Conservation (phyloP, 1,140 invertebrate genomes). For the Cyrtorhinus lividipennis region DNA sequence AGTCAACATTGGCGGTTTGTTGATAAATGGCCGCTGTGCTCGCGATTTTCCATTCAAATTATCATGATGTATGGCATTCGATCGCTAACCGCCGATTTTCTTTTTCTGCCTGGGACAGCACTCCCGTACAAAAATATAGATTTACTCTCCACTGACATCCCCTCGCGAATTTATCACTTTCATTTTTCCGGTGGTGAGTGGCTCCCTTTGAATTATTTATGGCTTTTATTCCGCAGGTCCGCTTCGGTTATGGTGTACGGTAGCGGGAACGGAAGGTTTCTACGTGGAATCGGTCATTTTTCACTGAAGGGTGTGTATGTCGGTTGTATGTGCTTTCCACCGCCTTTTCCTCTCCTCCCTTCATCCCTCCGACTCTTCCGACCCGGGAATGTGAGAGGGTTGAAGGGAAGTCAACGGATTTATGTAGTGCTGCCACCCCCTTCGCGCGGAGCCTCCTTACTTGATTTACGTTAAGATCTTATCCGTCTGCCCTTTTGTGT, state of each 20-base stretch:
- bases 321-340: constrained; percentile 2
- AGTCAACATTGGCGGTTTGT: too few species aligned
- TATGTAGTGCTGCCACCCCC: background rate
- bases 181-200: constrained; percentile 9
- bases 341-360: too few species aligned
- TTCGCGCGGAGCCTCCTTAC: background rate
- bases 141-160: background rate
- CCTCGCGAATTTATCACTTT: constrained; percentile 5
- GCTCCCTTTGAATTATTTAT: constrained; percentile 7
- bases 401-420: background rate
- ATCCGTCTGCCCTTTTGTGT: constrained; percentile 7
- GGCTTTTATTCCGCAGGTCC: constrained; percentile 6
- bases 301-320: constrained; percentile 5
- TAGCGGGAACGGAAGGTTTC: background rate
- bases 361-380: too few species aligned
- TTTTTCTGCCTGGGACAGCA: background rate
- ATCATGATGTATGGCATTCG: background rate
- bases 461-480: constrained; percentile 8
- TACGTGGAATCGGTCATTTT: constrained; percentile 4
- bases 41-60: too few species aligned
- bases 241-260: constrained; percentile 1
- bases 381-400: background rate
- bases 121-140: background rate
- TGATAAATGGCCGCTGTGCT: too few species aligned
- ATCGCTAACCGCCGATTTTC: background rate